phyloP scores from a whole-genome alignment of 2,797 vertebrate species.

The Sebastes diaconus region DNA sequence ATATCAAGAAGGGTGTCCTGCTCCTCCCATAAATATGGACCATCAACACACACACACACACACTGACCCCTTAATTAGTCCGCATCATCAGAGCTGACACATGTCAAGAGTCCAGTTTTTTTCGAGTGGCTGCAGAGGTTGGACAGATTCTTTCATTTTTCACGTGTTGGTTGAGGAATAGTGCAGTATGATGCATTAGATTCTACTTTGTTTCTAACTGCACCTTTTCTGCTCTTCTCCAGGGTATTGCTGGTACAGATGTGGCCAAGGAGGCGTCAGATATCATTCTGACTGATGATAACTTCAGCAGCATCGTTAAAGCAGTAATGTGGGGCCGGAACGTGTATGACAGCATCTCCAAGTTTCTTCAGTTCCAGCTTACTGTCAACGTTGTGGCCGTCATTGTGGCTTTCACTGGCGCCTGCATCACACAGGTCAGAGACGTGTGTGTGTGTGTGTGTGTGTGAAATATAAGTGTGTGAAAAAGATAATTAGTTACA shows the following conservation, averaged over 20 bases:
- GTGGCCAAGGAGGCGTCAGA: conserved; percentile 98
- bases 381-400: conserved; percentile 97
- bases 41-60: neutral
- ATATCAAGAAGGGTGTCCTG: neutral
- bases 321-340: conserved; percentile 99
- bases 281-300: conserved; percentile 98
- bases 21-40: neutral
- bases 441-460: neutral
- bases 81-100: neutral
- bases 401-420: conserved; percentile 97
- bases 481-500: neutral
- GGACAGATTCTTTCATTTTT: neutral
- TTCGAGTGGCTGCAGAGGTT: neutral
- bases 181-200: neutral
- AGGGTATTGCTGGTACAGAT: conserved; percentile 98
- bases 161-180: neutral
- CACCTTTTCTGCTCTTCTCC: conserved; percentile 22
- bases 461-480: neutral
- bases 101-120: neutral
- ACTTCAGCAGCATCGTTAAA: conserved; percentile 98
- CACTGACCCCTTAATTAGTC: neutral
- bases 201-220: conserved; percentile 11
- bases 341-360: conserved; percentile 98
- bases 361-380: conserved; percentile 98
- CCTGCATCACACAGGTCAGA: conserved; percentile 96